phyloP scores from a whole-genome alignment of 1,140 invertebrate genomes.

The Tetranychus cinnabarinus region DNA sequence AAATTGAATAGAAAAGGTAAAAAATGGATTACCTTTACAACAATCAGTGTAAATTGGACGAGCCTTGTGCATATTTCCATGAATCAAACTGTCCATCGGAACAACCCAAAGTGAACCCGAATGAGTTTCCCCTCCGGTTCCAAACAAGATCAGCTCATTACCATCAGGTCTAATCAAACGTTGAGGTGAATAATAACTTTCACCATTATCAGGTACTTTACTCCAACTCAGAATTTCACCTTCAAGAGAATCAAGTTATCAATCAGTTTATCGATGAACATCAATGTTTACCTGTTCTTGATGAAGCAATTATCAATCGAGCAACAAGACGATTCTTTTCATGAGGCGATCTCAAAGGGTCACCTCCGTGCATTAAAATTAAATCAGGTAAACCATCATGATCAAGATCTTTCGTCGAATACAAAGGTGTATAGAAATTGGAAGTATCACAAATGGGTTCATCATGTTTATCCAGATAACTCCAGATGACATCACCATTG shows the following conservation, averaged over 20 bases:
- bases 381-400: constrained; percentile 43
- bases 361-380: constrained; percentile 38
- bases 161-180: constrained; percentile 30
- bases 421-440: constrained; percentile 37
- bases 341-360: constrained; percentile 27
- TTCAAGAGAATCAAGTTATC: not conserved
- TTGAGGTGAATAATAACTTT: constrained; percentile 47
- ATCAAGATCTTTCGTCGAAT: constrained; percentile 38
- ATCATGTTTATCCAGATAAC: not conserved
- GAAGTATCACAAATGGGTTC: constrained; percentile 13
- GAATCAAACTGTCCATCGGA: constrained; percentile 29
- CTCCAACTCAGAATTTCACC: constrained; percentile 33
- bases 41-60: constrained; percentile 4
- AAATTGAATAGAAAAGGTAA: not conserved
- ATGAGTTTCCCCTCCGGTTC: constrained; percentile 46
- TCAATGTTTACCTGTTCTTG: constrained; percentile 2
- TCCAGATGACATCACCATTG: constrained; percentile 3
- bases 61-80: constrained; percentile 20
- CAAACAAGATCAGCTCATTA: constrained; percentile 34
- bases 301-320: constrained; percentile 5
- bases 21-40: constrained; percentile 1
- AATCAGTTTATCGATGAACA: not conserved
- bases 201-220: constrained; percentile 36
- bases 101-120: constrained; percentile 41
- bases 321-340: not conserved